Percentiles rank a stretch among this genome's conserved stretches.
Conservation (phyloP, 2,888 invertebrate species). For the Ormyrus thymus region DNA sequence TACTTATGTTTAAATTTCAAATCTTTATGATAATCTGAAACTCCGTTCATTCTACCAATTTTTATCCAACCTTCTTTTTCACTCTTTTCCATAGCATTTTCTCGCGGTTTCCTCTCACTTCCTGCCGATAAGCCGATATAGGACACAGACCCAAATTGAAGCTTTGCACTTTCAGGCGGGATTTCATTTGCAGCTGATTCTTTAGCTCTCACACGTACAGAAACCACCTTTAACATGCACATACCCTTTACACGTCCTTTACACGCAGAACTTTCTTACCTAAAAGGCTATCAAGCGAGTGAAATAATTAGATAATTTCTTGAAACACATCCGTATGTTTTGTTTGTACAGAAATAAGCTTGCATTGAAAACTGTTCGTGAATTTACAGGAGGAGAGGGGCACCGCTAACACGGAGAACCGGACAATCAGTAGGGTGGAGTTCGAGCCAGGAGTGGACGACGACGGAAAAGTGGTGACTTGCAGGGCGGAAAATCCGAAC, state of each 20-base stretch:
- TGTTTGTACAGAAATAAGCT: neutral
- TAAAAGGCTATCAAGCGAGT: neutral
- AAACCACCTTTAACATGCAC: neutral
- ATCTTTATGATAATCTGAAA: slow-evolving; percentile 36
- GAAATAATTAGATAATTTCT: no score
- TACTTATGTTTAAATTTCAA: slow-evolving; percentile 34
- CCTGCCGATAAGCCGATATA: slow-evolving; percentile 10
- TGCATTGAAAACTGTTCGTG: neutral
- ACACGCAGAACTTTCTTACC: neutral
- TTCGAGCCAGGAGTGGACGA: slow-evolving; percentile 93
- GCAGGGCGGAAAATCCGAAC: slow-evolving; percentile 93
- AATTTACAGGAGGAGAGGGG: slow-evolving; percentile 83
- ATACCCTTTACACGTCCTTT: neutral
- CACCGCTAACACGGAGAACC: slow-evolving; percentile 78
- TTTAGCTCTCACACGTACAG: neutral
- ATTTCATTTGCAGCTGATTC: slow-evolving; percentile 21
- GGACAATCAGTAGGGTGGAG: slow-evolving; percentile 89
- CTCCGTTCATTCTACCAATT: slow-evolving; percentile 29
- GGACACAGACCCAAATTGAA: slow-evolving; percentile 14
- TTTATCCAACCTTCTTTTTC: slow-evolving; percentile 11
- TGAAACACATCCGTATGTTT: neutral
- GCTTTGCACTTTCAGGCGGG: slow-evolving; percentile 3
- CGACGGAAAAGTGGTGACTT: slow-evolving; percentile 91
- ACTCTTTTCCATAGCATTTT: neutral
- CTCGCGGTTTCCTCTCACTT: neutral